Evolutionary conservation across 2,113 vertebrate species (phyloP), one percentile per base, ranked within the genome.

Genomic region (Mesembrinibis cayennensis): DNA sequence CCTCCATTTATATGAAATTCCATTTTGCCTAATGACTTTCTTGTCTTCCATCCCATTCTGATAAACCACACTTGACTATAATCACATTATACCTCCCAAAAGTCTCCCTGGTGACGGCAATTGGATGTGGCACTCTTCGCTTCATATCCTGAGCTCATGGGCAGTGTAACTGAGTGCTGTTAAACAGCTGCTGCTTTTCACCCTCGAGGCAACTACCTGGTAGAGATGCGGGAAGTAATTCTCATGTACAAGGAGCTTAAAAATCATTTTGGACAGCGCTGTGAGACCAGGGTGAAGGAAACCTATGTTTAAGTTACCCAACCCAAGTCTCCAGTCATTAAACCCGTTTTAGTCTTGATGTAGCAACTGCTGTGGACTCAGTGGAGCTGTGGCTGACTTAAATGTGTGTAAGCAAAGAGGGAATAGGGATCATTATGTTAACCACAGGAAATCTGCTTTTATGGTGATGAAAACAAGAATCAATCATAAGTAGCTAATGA

Each of bases 391-490:
- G 53, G 15, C 77, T 84, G 62, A 15, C 79, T 95, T 63, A 22
- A 59, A 49, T 45, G 45, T 22, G 25, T 82, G 23, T 45, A 62
- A 94, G 70, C 78, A 45, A 82, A 87, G 70, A 74, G 70, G 69
- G 72, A 74, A 45, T 82, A 1, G 2, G 16, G 18, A 67, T 95
- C 69, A 49, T 89, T 71, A 44, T 34, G 42, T 71, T 93, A 95
- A 79, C 73, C 61, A 32, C 62, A 34, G 95, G 89, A 93, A 94
- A 65, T 85, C 70, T 87, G 78, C 49, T 95, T 91, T 93, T 89
- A 55, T 85, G 80, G 72, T 94, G 83, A 82, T 92, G 62, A 77
- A 94, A 95, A 80, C 70, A 95, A 69, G 83, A 89, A 82, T 95
- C 86, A 91, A 13, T 87, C 62, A 20, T 70, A 72, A 91, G 73